Evolutionary conservation across 1,140 invertebrate species (phyloP).

Genomic region (Drosophila leontia): DNA sequence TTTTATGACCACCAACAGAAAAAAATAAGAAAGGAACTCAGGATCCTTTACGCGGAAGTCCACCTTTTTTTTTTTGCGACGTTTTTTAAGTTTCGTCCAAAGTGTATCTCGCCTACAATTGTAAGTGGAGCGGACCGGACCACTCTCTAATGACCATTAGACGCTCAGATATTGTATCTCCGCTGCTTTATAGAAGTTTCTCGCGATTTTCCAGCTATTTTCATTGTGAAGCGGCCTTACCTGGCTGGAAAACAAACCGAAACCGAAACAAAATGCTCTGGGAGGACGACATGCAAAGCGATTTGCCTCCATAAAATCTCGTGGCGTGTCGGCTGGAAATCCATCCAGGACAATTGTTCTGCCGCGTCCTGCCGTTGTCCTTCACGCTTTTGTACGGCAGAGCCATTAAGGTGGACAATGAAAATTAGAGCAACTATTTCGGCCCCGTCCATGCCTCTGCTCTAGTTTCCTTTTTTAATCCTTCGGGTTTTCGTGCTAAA

Average conservation of each 20-base stretch:
- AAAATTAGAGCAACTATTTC: constrained; percentile 80
- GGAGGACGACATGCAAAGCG: constrained; percentile 27
- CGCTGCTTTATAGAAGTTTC: constrained; percentile 47
- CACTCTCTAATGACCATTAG: constrained; percentile 43
- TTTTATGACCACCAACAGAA: constrained; percentile 62
- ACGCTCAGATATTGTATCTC: constrained; percentile 12
- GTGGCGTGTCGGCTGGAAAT: constrained; percentile 43
- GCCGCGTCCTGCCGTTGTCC: constrained; percentile 60
- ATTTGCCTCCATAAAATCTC: constrained; percentile 37
- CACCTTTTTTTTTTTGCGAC: constrained; percentile 12
- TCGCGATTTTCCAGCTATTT: constrained; percentile 77
- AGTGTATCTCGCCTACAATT: constrained; percentile 45
- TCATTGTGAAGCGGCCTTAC: constrained; percentile 74
- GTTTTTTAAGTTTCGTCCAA: constrained; percentile 40
- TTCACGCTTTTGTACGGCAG: constrained; percentile 74
- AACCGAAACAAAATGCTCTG: constrained; percentile 30
- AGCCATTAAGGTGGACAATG: constrained; percentile 72
- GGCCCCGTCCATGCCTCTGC: constrained; percentile 38
- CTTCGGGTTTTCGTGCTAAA: constrained; percentile 80
- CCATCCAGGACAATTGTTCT: constrained; percentile 26
- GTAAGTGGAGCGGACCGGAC: constrained; percentile 65
- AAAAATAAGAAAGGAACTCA: constrained; percentile 5
- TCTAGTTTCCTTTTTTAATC: constrained; percentile 83
- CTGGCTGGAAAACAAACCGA: constrained; percentile 46
- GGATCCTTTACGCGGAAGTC: constrained; percentile 70